Evolutionary conservation across 1,140 invertebrate genomes (phyloP).

Genomic region (Musca domestica): DNA sequence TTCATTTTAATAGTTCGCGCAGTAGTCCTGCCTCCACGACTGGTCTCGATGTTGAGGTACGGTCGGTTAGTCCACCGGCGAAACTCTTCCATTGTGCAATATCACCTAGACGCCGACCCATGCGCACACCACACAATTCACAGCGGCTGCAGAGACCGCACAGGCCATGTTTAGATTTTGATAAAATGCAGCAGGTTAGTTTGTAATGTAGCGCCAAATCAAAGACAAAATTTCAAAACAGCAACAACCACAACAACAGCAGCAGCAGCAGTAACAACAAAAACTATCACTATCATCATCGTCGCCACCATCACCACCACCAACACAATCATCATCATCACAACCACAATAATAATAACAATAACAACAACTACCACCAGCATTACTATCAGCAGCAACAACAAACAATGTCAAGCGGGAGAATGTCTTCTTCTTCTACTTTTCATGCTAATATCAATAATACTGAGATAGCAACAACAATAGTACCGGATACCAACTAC

Average conservation of each 20-base stretch:
- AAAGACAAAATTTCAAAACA: conserved; percentile 46
- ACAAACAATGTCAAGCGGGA: neutral
- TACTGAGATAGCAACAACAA: neutral
- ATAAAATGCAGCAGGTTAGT: conserved; percentile 82
- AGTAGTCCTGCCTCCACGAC: conserved; percentile 52
- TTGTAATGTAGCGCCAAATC: conserved; percentile 52
- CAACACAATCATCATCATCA: conserved; percentile 2
- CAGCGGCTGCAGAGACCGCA: conserved; percentile 66
- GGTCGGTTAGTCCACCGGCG: conserved; percentile 68
- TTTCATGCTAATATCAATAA: no score
- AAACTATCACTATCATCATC: neutral
- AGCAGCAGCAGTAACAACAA: conserved; percentile 14
- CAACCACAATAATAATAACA: neutral
- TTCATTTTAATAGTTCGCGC: conserved; percentile 49
- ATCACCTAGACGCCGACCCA: conserved; percentile 63
- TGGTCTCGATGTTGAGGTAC: conserved; percentile 56
- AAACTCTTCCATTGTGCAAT: conserved; percentile 70
- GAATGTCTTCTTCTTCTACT: no score
- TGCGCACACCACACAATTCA: conserved; percentile 57
- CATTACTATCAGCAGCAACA: neutral
- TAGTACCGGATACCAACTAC: no score
- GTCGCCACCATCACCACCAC: neutral
- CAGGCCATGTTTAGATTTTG: conserved; percentile 89
- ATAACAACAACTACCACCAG: neutral
- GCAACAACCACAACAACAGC: conserved; percentile 32